Conservation (phyloP, 2,888 invertebrate species). For the Eilema sororculum region DNA sequence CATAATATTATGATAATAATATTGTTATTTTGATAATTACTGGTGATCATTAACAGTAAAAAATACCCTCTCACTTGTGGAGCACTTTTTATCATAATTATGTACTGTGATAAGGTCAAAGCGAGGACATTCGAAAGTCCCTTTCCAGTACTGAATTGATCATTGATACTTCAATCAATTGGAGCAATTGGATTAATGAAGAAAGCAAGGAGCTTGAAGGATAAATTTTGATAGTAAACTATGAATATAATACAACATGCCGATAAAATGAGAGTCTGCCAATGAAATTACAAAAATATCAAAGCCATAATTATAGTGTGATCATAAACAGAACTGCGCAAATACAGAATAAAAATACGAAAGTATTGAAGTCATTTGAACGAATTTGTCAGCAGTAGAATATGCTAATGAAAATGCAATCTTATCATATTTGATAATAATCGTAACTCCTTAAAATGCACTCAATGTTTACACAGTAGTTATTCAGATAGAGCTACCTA, state of each 20-base stretch:
- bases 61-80: conserved; percentile 61
- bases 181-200: conserved; percentile 24
- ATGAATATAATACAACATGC: not conserved
- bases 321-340: not conserved
- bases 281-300: too few species aligned
- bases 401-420: not conserved
- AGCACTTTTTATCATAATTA: conserved; percentile 66
- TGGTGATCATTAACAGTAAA: conserved; percentile 45
- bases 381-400: not conserved
- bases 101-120: conserved; percentile 67
- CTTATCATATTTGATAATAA: not conserved
- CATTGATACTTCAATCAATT: conserved; percentile 51
- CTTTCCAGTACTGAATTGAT: conserved; percentile 60
- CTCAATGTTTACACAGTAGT: too few species aligned
- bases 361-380: not conserved
- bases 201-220: conserved; percentile 1
- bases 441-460: not conserved
- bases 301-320: too few species aligned
- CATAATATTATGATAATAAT: not conserved
- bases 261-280: not conserved
- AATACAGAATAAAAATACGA: not conserved
- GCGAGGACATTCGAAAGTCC: conserved; percentile 72
- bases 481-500: not conserved
- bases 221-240: not conserved
- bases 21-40: conserved; percentile 24